Base-by-base conservation (phyloP, 2,888 invertebrate genomes). In the Lissonota sp. region DNA sequence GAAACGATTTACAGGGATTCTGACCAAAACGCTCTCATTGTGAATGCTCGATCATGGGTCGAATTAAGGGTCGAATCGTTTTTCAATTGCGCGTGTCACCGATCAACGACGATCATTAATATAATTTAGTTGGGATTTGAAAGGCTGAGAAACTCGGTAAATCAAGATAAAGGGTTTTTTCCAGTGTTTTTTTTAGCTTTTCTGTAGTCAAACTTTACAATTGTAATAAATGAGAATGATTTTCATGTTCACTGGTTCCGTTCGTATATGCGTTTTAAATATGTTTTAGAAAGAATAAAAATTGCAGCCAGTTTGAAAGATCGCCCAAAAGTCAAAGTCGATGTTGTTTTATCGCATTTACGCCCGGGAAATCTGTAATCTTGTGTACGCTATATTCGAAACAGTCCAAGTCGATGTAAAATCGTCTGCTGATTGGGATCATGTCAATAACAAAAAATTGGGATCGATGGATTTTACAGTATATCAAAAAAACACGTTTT, bases 41-140 rank as follows among this genome's bases (percentile, higher is more conserved):
- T 46, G 49, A 55, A 51, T 53, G n/a, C 51, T 14, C 42, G 60
- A 62, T 75, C 75, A 69, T 53, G 67, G 67, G 67, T 62, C 26
- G 26, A 26, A 1, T 26, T 26, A 62, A 67, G 69, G 69, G 60
- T 75, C 75, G 42, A 60, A 75, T 75, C 75, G 75, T 75, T 69
- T 69, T 67, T 75, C 75, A 69, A 62, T 53, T 60, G 62, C 67
- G 60, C 69, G 75, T 69, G 75, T 69, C 75, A 75, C 60, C 51
- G 12, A 53, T 69, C 60, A 66, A 75, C 58, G 44, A 37, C 40
- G 10, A 16, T 62, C 60, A 69, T 67, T 42, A 60, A 67, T 63
- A 66, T 26, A 8, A 57, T 26, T 26, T 26, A 26, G 26, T 26
- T 2, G 12, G 12, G 10, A 46, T 46, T 46, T n/a, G 3, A 49